Percentiles rank a stretch among this genome's conserved stretches.
Evolutionary conservation across 1,140 invertebrate genomes (phyloP).

Genomic region (Drosophila tristis): DNA sequence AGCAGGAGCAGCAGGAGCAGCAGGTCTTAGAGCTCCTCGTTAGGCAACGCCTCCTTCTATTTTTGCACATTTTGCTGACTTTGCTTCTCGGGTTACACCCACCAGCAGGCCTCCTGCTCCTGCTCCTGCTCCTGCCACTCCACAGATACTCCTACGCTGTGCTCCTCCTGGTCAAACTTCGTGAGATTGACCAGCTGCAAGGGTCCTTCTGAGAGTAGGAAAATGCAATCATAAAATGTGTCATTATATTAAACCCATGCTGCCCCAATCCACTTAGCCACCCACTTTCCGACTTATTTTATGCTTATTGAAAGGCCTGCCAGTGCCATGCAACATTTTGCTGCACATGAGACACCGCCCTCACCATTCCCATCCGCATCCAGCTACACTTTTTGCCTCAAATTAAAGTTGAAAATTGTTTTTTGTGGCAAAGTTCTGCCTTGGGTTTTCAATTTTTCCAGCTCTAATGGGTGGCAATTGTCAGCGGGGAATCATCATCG

Average conservation of each 20-base stretch:
- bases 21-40: constrained; percentile 64
- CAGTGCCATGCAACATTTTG: constrained; percentile 57
- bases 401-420: constrained; percentile 47
- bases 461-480: constrained; percentile 55
- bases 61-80: constrained; percentile 72
- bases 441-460: constrained; percentile 16
- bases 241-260: constrained; percentile 74
- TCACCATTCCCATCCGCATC: background rate
- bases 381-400: background rate
- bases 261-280: background rate
- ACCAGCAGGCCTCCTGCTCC: background rate
- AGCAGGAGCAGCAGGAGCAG: constrained; percentile 5
- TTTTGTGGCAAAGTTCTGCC: constrained; percentile 8
- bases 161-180: constrained; percentile 42
- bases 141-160: background rate
- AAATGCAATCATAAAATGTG: constrained; percentile 82
- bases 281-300: constrained; percentile 41
- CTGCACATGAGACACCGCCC: constrained; percentile 18
- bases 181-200: constrained; percentile 78
- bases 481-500: constrained; percentile 47
- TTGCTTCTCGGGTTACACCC: constrained; percentile 31
- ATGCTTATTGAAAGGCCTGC: constrained; percentile 60
- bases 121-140: too few species aligned
- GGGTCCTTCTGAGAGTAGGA: constrained; percentile 27
- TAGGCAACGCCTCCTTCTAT: constrained; percentile 69